These are phyloP conservation scores for Lonchura striata DNA, from an alignment of 2,113 vertebrate species.

Conservation along the genomic window DNA sequence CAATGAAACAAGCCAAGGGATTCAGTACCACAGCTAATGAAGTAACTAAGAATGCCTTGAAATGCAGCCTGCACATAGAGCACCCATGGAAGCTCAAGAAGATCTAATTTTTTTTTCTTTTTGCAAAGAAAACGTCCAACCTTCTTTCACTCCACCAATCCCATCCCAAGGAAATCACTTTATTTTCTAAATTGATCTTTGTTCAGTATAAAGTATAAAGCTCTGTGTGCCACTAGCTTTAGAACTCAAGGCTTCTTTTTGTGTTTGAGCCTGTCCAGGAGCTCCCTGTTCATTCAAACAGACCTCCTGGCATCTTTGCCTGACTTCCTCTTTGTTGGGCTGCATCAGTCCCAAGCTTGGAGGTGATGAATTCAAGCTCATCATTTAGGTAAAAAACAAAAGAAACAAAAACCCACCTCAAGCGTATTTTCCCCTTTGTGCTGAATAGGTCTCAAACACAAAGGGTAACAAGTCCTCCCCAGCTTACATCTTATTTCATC, in stretches of 20 bases:
- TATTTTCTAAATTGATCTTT: not conserved
- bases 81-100: not conserved
- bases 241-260: not conserved
- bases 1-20: not conserved
- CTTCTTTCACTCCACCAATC: not conserved
- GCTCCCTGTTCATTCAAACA: not conserved
- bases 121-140: not conserved
- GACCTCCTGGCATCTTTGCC: not conserved
- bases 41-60: not conserved
- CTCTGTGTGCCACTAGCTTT: not conserved
- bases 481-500: not conserved
- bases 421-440: not conserved
- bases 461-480: not conserved
- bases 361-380: not conserved
- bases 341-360: not conserved
- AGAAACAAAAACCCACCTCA: not conserved
- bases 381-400: not conserved
- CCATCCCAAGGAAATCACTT: not conserved
- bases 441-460: not conserved
- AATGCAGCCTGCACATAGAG: not conserved
- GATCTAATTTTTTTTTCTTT: not conserved
- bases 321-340: not conserved
- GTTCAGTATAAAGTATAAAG: not conserved
- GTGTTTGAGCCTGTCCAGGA: not conserved
- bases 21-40: not conserved